Percentiles rank a stretch among this genome's conserved stretches.
phyloP scores from a whole-genome alignment of 2,113 vertebrate species.

The Rhizomys pruinosus region DNA sequence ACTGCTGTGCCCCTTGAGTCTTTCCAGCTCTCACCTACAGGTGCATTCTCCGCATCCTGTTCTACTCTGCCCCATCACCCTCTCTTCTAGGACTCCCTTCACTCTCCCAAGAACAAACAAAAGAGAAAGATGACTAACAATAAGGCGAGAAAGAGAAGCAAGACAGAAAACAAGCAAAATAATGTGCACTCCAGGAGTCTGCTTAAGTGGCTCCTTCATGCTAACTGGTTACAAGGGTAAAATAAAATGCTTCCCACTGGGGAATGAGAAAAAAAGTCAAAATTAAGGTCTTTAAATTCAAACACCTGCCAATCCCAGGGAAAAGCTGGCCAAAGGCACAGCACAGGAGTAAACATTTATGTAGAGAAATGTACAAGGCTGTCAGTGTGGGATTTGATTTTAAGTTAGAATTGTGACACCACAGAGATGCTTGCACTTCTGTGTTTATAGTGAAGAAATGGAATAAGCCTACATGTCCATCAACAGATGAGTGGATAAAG shows the following conservation, averaged over 20 bases:
- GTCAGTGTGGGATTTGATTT: not conserved
- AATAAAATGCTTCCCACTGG: not conserved
- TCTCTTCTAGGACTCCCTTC: accelerated
- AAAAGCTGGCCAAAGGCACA: not conserved
- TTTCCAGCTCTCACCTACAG: not conserved
- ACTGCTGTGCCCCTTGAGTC: too few relatives aligned
- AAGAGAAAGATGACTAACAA: not conserved
- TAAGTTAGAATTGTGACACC: not conserved
- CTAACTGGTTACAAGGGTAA: too few relatives aligned
- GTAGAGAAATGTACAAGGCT: too few relatives aligned
- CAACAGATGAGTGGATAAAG: not conserved
- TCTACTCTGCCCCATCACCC: too few relatives aligned
- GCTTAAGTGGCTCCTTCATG: not conserved
- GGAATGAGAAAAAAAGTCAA: not conserved
- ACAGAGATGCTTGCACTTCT: not conserved
- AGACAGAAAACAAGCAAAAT: too few relatives aligned
- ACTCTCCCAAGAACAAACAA: not conserved
- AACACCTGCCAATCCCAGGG: not conserved
- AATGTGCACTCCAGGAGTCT: too few relatives aligned
- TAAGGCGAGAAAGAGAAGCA: not conserved
- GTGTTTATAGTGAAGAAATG: not conserved
- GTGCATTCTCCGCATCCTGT: not conserved
- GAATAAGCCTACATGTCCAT: not conserved
- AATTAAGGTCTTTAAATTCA: not conserved
- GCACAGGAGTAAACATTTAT: not conserved